Evolutionary conservation across 2,113 vertebrate species (phyloP).

Genomic region (Microtus richardsoni): DNA sequence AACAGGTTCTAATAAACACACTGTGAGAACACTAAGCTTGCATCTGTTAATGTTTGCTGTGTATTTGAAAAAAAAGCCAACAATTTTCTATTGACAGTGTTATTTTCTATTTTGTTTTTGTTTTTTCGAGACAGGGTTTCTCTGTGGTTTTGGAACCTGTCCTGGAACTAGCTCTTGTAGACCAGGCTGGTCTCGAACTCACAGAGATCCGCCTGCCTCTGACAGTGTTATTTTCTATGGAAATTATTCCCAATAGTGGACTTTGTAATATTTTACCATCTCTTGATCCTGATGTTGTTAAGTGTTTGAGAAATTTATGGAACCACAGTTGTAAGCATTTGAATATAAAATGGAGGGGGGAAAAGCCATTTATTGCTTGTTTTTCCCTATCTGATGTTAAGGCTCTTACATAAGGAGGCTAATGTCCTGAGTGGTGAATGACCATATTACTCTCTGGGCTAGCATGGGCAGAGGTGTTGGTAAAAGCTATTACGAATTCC

Average conservation of each 20-base stretch:
- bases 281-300: neutral
- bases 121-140: too few species aligned
- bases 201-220: too few species aligned
- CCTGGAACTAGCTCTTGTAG: too few species aligned
- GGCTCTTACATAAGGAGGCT: neutral
- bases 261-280: neutral
- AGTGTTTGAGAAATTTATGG: neutral
- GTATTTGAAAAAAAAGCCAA: neutral
- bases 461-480: neutral
- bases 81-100: neutral
- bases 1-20: neutral
- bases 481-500: neutral
- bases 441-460: rapidly evolving
- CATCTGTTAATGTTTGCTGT: neutral
- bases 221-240: neutral
- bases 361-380: neutral
- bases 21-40: neutral
- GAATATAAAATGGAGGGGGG: neutral
- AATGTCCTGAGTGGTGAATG: neutral
- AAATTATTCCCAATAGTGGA: neutral
- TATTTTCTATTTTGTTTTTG: neutral
- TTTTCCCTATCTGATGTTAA: neutral
- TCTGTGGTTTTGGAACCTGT: too few species aligned
- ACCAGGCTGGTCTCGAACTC: too few species aligned
- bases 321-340: neutral